Evolutionary conservation across 2,113 vertebrate species (phyloP), one percentile per base, ranked within the genome.

Genomic region (Ameiurus melas): DNA sequence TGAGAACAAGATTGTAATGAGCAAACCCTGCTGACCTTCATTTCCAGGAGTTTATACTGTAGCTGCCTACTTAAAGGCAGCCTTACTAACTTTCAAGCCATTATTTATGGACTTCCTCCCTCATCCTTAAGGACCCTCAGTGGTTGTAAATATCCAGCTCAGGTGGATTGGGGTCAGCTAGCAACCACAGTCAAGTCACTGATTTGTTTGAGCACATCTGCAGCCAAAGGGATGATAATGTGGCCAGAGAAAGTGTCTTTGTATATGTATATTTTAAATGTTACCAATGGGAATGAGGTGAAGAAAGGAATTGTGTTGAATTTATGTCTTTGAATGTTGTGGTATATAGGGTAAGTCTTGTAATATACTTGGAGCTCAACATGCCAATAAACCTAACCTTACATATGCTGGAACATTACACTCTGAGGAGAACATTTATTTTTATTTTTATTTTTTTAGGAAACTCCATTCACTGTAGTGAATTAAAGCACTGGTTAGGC

Each of bases 61-160:
- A 60, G 33, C 80, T 25, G 9, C 19, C 33, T 82, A 20, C 57
- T 60, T 36, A 60, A 60, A 39, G 57, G 19, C 80, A 60, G 30
- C 53, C 53, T 25, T 60, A 60, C 80, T 58, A 62, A 60, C 22
- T 25, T 43, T 43, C 57, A 60, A 60, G 20, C 55, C 5, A 39
- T 82, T 83, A 83, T 83, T 83, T 83, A 83, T 83, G 57, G 57
- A 43, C 53, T 62, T 83, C 80, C 33, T 83, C 36, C 33, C 53
- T 19, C 19, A 82, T 60, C 55, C 19, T 82, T 62, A 36, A 83
- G 80, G 80, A 57, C 22, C 55, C 80, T 62, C 53, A 16, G 33
- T 36, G 79, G 55, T 81, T 81, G 79, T 81, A 58, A 81, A 81
- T 81, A 81, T 30, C 17, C n/a, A 36, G 55, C n/a, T 57, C 79